These are phyloP conservation scores for Marisa cornuarietis DNA, from an alignment of 1,140 invertebrate genomes.

Conservation along the genomic window DNA sequence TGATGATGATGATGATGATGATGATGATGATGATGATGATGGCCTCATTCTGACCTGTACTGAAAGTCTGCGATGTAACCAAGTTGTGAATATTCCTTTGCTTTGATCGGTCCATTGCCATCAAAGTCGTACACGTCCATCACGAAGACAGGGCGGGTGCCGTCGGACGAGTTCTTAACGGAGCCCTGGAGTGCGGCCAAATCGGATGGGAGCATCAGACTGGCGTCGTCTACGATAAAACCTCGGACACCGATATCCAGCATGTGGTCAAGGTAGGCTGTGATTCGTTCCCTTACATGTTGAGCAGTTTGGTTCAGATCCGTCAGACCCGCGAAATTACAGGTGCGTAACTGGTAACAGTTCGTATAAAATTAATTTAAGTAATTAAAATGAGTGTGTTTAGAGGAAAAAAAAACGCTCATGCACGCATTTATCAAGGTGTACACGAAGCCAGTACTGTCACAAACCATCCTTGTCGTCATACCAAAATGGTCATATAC, in stretches of 20 bases:
- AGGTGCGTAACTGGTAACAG: conserved; percentile 50
- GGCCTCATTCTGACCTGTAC: conserved; percentile 50
- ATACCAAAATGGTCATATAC: background rate
- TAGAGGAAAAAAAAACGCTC: too few relatives aligned
- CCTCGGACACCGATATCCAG: conserved; percentile 82
- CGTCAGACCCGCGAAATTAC: conserved; percentile 76
- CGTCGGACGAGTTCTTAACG: conserved; percentile 50
- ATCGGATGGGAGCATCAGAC: conserved; percentile 44
- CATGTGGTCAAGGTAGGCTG: conserved; percentile 70
- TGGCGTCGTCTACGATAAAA: conserved; percentile 40
- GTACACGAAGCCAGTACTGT: too few relatives aligned
- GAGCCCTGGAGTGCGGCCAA: conserved; percentile 58
- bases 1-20: background rate
- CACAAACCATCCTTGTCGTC: too few relatives aligned
- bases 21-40: too few relatives aligned
- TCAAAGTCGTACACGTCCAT: conserved; percentile 83
- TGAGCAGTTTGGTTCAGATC: conserved; percentile 76
- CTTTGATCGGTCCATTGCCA: conserved; percentile 75
- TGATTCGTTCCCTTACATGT: conserved; percentile 75
- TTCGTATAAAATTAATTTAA: too few relatives aligned
- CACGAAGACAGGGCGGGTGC: conserved; percentile 67
- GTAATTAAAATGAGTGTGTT: too few relatives aligned
- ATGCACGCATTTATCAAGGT: too few relatives aligned
- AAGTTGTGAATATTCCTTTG: conserved; percentile 66
- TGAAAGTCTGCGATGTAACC: conserved; percentile 78